phyloP scores from a whole-genome alignment of 1,140 invertebrate species.

The Drosophila navojoa region DNA sequence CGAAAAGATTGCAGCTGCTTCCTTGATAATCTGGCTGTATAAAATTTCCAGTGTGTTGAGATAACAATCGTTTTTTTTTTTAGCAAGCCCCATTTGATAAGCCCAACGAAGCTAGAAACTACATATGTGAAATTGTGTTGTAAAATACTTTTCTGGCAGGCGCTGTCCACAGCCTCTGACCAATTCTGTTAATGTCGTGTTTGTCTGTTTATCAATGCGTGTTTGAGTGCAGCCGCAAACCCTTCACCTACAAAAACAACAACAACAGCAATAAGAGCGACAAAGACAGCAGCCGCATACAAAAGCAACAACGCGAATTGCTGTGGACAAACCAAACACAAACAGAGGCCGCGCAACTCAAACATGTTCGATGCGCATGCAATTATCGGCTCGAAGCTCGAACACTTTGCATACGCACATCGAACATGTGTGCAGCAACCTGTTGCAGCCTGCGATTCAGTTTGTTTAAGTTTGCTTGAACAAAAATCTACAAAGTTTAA shows the following conservation, averaged over 20 bases:
- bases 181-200: slow-evolving; percentile 2
- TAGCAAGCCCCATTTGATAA: slow-evolving; percentile 35
- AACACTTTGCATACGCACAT: slow-evolving; percentile 23
- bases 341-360: slow-evolving; percentile 35
- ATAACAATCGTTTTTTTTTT: slow-evolving; percentile 55
- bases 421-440: slow-evolving; percentile 50
- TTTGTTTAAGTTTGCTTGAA: slow-evolving; percentile 1
- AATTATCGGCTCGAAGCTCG: slow-evolving; percentile 8
- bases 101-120: slow-evolving; percentile 6
- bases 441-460: slow-evolving; percentile 6
- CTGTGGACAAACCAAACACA: slow-evolving; percentile 42
- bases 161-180: slow-evolving; percentile 7
- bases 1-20: slow-evolving; percentile 17
- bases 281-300: background rate
- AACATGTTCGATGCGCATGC: slow-evolving; percentile 26
- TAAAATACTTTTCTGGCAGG: slow-evolving; percentile 5
- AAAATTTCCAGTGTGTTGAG: slow-evolving; percentile 48
- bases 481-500: background rate
- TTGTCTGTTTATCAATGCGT: slow-evolving; percentile 49
- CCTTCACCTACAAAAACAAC: slow-evolving; percentile 25
- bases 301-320: slow-evolving; percentile 47
- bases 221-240: slow-evolving; percentile 53
- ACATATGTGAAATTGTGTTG: slow-evolving; percentile 10
- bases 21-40: slow-evolving; percentile 39
- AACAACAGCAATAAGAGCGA: background rate